These are phyloP conservation scores for Euspilapteryx auroguttella DNA, from an alignment of 2,888 invertebrate species.

Conservation along the genomic window DNA sequence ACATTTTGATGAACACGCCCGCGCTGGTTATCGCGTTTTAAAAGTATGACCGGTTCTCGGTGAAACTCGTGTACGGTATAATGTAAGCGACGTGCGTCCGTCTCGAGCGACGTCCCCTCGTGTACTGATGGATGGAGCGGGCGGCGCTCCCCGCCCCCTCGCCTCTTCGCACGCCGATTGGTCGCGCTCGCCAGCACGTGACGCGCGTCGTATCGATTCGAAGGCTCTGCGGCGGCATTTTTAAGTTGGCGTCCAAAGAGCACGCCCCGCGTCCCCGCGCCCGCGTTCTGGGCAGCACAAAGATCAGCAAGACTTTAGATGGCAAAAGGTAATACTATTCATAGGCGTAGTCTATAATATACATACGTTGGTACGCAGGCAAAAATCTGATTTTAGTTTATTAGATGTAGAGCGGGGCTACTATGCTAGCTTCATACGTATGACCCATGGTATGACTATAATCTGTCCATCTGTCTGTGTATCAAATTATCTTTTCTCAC, in stretches of 20 bases:
- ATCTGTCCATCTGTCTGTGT: too few species aligned
- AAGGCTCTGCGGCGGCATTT: slow-evolving; percentile 79
- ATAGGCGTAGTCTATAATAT: too few species aligned
- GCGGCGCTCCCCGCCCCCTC: slow-evolving; percentile 23
- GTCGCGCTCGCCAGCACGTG: slow-evolving; percentile 65
- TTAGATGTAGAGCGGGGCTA: too few species aligned
- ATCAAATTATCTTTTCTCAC: too few species aligned
- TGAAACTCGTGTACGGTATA: slow-evolving; percentile 25
- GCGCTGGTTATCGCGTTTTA: too few species aligned
- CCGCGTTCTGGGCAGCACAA: slow-evolving; percentile 36
- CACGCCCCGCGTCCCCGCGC: slow-evolving; percentile 28
- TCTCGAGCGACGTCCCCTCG: slow-evolving; percentile 23
- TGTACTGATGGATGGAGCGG: slow-evolving; percentile 40
- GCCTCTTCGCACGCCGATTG: slow-evolving; percentile 42
- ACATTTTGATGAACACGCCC: too few species aligned
- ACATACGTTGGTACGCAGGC: too few species aligned
- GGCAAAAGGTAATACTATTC: too few species aligned
- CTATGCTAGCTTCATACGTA: too few species aligned
- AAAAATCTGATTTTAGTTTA: too few species aligned
- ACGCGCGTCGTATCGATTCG: slow-evolving; percentile 75
- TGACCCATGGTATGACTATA: too few species aligned
- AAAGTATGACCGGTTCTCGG: slow-evolving; percentile 42
- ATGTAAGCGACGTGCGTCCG: slow-evolving; percentile 20
- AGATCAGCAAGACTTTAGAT: slow-evolving; percentile 9
- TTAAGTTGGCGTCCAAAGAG: slow-evolving; percentile 66